Conservation (phyloP, 2,113 vertebrate genomes). For the Mirounga angustirostris region DNA sequence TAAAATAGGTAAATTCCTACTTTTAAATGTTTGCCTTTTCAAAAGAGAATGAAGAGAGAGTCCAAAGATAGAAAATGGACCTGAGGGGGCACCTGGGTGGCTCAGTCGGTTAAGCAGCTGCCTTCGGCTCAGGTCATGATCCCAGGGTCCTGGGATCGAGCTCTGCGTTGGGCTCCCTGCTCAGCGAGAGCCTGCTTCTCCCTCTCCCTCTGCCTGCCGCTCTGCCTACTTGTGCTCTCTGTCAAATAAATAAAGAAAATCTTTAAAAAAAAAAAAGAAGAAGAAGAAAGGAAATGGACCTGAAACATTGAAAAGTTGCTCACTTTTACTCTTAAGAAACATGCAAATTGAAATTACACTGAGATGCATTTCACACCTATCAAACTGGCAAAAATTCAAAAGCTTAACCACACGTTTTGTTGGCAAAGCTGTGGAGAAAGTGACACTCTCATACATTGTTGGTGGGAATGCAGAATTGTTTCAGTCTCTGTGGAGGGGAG, state of each 20-base stretch:
- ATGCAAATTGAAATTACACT: conserved; percentile 44
- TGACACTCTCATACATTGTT: neutral
- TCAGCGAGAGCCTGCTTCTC: too few species aligned
- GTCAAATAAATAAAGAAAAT: too few species aligned
- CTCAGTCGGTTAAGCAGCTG: too few species aligned
- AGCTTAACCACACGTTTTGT: conserved; percentile 35
- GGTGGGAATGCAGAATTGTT: conserved; percentile 3
- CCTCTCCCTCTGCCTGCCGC: too few species aligned
- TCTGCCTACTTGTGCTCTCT: too few species aligned
- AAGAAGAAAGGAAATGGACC: neutral
- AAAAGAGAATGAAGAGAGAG: conserved; percentile 18
- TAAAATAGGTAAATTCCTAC: neutral
- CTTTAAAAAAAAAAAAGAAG: too few species aligned
- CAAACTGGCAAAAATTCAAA: conserved; percentile 17
- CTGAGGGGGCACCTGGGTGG: neutral
- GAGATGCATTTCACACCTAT: neutral
- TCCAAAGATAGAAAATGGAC: conserved; percentile 40
- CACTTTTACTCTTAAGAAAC: conserved; percentile 41
- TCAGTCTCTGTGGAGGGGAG: neutral
- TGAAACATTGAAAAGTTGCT: conserved; percentile 24
- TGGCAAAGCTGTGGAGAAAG: neutral
- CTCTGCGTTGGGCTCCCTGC: too few species aligned
- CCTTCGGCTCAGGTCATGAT: too few species aligned
- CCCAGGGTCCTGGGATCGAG: too few species aligned
- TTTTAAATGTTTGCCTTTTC: conserved; percentile 51